These are phyloP conservation scores for Pseudopleuronectes americanus DNA, from an alignment of 2,797 vertebrate species.

Conservation along the genomic window DNA sequence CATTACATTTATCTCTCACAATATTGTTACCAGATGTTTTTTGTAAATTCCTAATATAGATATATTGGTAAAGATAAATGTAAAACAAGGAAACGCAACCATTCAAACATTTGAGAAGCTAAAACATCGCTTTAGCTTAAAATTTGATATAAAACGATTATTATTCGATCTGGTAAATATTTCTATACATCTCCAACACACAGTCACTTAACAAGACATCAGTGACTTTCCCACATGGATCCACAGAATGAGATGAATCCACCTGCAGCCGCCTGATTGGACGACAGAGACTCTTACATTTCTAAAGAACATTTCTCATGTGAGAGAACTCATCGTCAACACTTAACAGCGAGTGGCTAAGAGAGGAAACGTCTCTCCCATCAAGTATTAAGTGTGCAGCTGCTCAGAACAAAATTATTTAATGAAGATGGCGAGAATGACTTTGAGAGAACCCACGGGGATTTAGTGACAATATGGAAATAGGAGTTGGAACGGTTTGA, in stretches of 20 bases:
- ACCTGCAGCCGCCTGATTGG: conserved; percentile 15
- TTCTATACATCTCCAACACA: no score
- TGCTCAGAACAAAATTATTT: conserved; percentile 61
- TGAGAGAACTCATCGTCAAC: conserved; percentile 20
- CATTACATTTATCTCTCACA: no score
- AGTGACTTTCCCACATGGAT: background rate
- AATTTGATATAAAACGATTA: no score
- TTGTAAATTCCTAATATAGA: no score
- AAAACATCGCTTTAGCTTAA: no score
- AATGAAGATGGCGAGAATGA: conserved; percentile 63
- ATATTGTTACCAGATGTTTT: no score
- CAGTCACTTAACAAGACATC: no score
- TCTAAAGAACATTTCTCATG: conserved; percentile 4
- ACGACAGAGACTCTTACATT: background rate
- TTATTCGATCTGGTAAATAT: no score
- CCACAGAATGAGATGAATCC: background rate
- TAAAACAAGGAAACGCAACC: no score
- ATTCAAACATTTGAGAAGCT: no score
- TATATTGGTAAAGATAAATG: no score
- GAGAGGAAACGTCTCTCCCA: conserved; percentile 40
- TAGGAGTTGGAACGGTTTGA: conserved; percentile 35
- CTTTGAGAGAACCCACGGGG: conserved; percentile 57
- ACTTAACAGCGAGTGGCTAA: conserved; percentile 22
- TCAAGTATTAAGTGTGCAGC: conserved; percentile 63
- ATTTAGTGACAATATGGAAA: conserved; percentile 39